Percentiles rank a stretch among this genome's conserved stretches.
phyloP scores from a whole-genome alignment of 2,113 vertebrate species.

The Clupea harengus region DNA sequence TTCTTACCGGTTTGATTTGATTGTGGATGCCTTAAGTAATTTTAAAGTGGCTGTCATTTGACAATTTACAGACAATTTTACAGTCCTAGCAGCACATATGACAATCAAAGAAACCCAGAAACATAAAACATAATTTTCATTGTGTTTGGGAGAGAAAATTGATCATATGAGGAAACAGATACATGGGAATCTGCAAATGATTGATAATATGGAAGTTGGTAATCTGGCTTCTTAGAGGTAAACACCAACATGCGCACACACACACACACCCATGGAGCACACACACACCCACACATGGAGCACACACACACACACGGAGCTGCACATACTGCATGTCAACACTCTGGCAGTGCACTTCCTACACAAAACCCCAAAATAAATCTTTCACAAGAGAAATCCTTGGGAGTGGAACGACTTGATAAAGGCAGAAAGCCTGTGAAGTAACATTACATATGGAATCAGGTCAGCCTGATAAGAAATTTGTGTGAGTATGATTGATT shows the following conservation, averaged over 20 bases:
- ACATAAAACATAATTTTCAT: too few species aligned
- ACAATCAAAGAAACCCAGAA: too few species aligned
- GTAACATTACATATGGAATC: constrained; percentile 5
- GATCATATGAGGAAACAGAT: not conserved
- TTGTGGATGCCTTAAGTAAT: too few species aligned
- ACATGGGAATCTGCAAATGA: not conserved
- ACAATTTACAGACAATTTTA: too few species aligned
- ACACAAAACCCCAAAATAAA: constrained; percentile 6
- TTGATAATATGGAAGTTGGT: not conserved
- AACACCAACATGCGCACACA: not conserved
- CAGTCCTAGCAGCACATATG: too few species aligned
- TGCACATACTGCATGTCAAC: not conserved
- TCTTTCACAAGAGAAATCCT: constrained; percentile 9
- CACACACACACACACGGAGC: not conserved
- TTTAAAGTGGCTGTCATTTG: too few species aligned
- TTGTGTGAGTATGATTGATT: constrained; percentile 10
- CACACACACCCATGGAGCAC: not conserved
- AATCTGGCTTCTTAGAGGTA: not conserved
- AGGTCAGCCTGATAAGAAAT: constrained; percentile 8
- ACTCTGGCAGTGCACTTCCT: not conserved
- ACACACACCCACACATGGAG: not conserved
- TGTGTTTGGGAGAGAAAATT: not conserved
- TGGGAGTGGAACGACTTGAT: not conserved
- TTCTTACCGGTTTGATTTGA: too few species aligned
- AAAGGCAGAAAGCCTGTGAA: not conserved